These are phyloP conservation scores for Ranitomeya imitator DNA, from an alignment of 2,113 vertebrate genomes.

Conservation along the genomic window DNA sequence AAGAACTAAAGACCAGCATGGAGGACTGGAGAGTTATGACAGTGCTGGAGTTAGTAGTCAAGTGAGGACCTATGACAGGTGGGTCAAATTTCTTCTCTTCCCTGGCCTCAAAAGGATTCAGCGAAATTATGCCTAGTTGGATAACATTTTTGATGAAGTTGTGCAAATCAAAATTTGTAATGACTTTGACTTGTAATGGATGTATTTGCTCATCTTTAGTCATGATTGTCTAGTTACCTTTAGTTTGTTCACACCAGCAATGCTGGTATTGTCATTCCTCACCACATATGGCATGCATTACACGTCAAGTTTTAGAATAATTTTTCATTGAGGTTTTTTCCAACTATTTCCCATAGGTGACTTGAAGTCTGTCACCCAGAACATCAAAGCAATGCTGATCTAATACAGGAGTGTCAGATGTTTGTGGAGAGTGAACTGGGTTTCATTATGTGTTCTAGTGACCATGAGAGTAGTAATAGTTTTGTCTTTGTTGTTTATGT, in stretches of 20 bases:
- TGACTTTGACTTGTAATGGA: background rate
- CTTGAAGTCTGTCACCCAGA: slow-evolving; percentile 46
- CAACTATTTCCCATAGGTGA: slow-evolving; percentile 20
- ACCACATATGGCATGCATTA: slow-evolving; percentile 34
- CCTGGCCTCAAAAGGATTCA: too few species aligned
- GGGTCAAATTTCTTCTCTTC: too few species aligned
- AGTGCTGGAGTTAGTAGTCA: too few species aligned
- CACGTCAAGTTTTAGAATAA: slow-evolving; percentile 27
- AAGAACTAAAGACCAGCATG: too few species aligned
- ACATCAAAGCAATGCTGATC: slow-evolving; percentile 42
- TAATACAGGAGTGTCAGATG: slow-evolving; percentile 24
- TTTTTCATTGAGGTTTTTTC: slow-evolving; percentile 22
- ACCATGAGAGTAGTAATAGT: slow-evolving; percentile 5
- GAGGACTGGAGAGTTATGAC: too few species aligned
- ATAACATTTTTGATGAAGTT: too few species aligned
- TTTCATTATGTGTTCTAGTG: slow-evolving; percentile 28
- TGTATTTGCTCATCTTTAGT: background rate
- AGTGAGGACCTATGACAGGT: too few species aligned
- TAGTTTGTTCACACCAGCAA: background rate
- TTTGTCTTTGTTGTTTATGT: slow-evolving; percentile 33
- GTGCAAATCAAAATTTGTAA: too few species aligned
- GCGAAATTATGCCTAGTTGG: too few species aligned
- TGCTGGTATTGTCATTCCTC: background rate
- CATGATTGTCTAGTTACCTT: background rate
- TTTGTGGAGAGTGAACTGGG: slow-evolving; percentile 31